Evolutionary conservation across 2,797 vertebrate genomes (phyloP).

Genomic region (Vespertilio murinus): DNA sequence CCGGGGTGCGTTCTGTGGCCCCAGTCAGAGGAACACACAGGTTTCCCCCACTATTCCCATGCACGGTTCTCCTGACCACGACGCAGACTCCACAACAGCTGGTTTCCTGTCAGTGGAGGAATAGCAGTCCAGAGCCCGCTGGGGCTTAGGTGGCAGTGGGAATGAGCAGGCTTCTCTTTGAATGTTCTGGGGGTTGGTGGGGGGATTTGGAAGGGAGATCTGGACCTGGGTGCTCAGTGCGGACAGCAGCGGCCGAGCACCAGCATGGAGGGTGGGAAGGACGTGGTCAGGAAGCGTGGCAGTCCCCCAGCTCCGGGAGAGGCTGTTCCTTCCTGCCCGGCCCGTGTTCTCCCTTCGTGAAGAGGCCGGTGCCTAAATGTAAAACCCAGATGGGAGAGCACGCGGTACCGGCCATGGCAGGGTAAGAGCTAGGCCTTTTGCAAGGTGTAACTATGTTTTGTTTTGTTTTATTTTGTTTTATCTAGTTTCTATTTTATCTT

Average conservation of each 20-base stretch:
- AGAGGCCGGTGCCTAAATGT: neutral
- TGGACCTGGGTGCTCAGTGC: neutral
- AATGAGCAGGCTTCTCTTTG: neutral
- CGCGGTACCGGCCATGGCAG: neutral
- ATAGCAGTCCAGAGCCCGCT: neutral
- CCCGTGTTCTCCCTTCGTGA: neutral
- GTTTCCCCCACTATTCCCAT: neutral
- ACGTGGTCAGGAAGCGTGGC: neutral
- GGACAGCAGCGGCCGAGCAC: neutral
- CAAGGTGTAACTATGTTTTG: neutral
- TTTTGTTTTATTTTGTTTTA: no score
- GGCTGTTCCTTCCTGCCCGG: neutral
- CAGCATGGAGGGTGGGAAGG: neutral
- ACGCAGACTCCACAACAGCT: neutral
- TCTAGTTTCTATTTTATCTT: no score
- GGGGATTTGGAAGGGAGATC: no score
- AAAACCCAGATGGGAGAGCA: neutral
- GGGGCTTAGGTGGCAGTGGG: neutral
- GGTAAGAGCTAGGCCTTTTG: neutral
- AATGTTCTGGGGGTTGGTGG: neutral
- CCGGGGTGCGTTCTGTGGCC: neutral
- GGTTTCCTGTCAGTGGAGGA: neutral
- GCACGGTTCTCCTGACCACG: neutral
- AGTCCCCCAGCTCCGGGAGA: neutral
- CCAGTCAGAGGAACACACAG: neutral